Base-by-base conservation (phyloP, 2,797 vertebrate genomes). In the Scolopax bukidnonensis region DNA sequence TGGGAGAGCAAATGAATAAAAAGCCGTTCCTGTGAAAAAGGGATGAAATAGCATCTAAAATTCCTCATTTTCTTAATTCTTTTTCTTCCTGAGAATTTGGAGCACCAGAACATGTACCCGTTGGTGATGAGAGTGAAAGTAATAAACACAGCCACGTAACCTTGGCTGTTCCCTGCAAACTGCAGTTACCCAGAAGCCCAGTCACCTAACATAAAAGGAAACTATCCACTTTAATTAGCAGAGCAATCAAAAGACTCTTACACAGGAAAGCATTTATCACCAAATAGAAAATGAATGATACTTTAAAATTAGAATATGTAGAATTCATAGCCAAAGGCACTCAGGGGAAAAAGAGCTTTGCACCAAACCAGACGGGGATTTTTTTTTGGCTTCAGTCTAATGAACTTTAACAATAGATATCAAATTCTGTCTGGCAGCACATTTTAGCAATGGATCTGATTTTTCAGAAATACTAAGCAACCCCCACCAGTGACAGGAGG, bases 281-380 rank as follows among this genome's bases (percentile, higher is more conserved):
- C 95, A 96, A 96, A 96, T 93, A 97, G 95, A 96, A 96, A 96
- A 95, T 90, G 94, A 96, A 95, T 82, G 93, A 95, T 95, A 96
- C 91, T 95, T 96, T 96, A 90, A 97, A 97, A 96, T 96, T 96
- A 95, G 93, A 96, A 96, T 97, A 95, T 97, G 95, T 93, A 97
- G 96, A 96, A 96, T 91, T 95, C 61, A 30, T 96, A 96, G 93
- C 95, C 93, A 96, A 95, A 96, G 94, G 95, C 94, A 91, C 91
- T 92, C 91, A 94, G 96, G 84, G 78, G 89, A 85, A 91, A 90
- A 91, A 77, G 81, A 94, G 96, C 94, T 95, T 93, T 94, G 74
- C 94, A 95, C 96, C 95, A 94, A 97, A 96, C 85, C 96, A 97
- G 95, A 96, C 89, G 1, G 86, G 86, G 77, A 89, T 76, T 79